Evolutionary conservation across 1,140 invertebrate species (phyloP).

Genomic region (Brachystomella parvula): DNA sequence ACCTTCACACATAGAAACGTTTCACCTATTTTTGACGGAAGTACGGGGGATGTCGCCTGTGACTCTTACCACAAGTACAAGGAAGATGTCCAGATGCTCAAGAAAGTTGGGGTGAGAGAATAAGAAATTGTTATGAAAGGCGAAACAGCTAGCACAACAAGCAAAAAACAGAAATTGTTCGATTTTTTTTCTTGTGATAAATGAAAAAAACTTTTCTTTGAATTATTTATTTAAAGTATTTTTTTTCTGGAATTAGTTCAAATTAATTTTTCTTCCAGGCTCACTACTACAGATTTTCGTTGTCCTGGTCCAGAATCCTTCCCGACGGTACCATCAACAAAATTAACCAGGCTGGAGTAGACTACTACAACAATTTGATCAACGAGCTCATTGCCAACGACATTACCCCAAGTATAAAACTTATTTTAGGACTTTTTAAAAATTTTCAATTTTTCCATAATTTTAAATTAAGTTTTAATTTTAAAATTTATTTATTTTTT

Average conservation of each 20-base stretch:
- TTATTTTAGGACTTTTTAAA: slow-evolving; percentile 17
- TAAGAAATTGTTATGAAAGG: no score
- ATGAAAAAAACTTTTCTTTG: background rate
- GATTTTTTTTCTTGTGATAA: slow-evolving; percentile 47
- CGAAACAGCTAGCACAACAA: slow-evolving; percentile 21
- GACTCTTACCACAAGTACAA: slow-evolving; percentile 37
- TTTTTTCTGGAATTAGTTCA: slow-evolving; percentile 43
- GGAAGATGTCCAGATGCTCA: slow-evolving; percentile 35
- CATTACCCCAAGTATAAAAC: slow-evolving; percentile 38
- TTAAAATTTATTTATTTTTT: slow-evolving; percentile 11
- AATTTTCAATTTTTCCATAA: background rate
- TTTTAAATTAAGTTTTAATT: background rate
- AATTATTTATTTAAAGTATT: background rate
- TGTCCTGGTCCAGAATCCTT: slow-evolving; percentile 42
- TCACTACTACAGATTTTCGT: slow-evolving; percentile 37
- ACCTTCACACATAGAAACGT: slow-evolving; percentile 9
- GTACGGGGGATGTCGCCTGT: slow-evolving; percentile 45
- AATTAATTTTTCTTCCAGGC: slow-evolving; percentile 46
- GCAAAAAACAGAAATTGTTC: slow-evolving; percentile 52
- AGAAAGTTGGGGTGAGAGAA: slow-evolving; percentile 42
- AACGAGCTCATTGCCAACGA: slow-evolving; percentile 32
- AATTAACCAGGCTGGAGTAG: slow-evolving; percentile 40
- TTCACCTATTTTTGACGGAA: slow-evolving; percentile 46
- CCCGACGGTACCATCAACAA: slow-evolving; percentile 35
- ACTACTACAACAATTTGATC: slow-evolving; percentile 41